Evolutionary conservation across 1,140 invertebrate genomes (phyloP).

Genomic region (Platyura marginata): DNA sequence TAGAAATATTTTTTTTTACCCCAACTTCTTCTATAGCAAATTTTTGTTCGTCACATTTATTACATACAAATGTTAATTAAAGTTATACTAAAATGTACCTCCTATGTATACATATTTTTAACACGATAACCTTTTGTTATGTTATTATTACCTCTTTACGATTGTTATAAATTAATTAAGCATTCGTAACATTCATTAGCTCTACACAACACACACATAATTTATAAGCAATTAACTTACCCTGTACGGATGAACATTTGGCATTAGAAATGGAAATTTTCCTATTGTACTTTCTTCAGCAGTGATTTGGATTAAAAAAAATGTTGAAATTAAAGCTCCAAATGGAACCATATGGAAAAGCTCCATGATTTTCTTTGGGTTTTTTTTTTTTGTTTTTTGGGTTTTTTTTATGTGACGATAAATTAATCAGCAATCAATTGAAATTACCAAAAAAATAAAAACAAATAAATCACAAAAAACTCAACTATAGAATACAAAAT

Average conservation of each 20-base stretch:
- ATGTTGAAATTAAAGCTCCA: not conserved
- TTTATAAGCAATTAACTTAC: conserved; percentile 27
- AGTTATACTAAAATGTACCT: conserved; percentile 3
- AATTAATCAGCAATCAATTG: too few species aligned
- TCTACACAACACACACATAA: conserved; percentile 2
- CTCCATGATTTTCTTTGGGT: too few species aligned
- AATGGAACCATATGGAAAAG: not conserved
- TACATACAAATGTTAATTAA: conserved; percentile 2
- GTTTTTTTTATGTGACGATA: too few species aligned
- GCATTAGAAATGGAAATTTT: conserved; percentile 48
- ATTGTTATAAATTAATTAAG: conserved; percentile 4
- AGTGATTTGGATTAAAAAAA: not conserved
- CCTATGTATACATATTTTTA: not conserved
- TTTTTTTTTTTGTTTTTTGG: too few species aligned
- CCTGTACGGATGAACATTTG: conserved; percentile 42
- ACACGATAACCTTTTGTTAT: conserved; percentile 1
- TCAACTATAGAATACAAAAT: too few species aligned
- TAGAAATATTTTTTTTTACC: too few species aligned
- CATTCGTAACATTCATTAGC: conserved; percentile 2
- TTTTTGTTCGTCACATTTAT: too few species aligned
- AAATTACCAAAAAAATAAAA: too few species aligned
- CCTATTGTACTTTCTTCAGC: conserved; percentile 3
- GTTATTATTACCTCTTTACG: conserved; percentile 5
- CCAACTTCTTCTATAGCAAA: too few species aligned
- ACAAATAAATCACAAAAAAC: too few species aligned